These are phyloP conservation scores for Tridacna gigas DNA, from an alignment of 2,888 invertebrate genomes.

Conservation along the genomic window DNA sequence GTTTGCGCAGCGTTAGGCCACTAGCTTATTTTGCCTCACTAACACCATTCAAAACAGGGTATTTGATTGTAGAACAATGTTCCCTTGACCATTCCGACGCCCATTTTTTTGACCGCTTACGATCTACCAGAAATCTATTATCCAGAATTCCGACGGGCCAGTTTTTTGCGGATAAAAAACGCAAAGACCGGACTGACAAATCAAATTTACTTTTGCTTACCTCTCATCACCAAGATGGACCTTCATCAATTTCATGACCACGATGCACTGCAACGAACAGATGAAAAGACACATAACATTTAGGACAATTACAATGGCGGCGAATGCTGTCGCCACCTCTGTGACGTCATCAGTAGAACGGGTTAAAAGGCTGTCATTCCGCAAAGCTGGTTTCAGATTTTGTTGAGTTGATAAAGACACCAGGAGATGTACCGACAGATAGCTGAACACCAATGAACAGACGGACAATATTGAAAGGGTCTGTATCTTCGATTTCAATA, in stretches of 20 bases:
- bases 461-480: conserved; percentile 94
- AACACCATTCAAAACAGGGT: no score
- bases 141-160: no score
- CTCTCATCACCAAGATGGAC: conserved; percentile 92
- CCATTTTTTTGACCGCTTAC: no score
- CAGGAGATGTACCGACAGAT: conserved; percentile 90
- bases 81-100: no score
- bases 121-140: no score
- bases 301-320: conserved; percentile 94
- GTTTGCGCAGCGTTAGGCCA: not conserved
- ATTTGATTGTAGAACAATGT: no score
- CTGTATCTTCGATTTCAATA: conserved; percentile 50
- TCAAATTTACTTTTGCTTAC: conserved; percentile 81
- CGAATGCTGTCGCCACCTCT: conserved; percentile 95
- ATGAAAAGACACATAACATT: conserved; percentile 96
- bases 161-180: no score
- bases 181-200: no score
- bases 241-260: conserved; percentile 95
- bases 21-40: no score
- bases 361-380: conserved; percentile 55
- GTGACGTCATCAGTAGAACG: conserved; percentile 89
- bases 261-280: conserved; percentile 97
- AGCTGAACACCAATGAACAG: conserved; percentile 92
- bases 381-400: not conserved
- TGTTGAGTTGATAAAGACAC: conserved; percentile 90